Conservation (phyloP, 2,888 invertebrate genomes). For the Caenorhabditis sp. region DNA sequence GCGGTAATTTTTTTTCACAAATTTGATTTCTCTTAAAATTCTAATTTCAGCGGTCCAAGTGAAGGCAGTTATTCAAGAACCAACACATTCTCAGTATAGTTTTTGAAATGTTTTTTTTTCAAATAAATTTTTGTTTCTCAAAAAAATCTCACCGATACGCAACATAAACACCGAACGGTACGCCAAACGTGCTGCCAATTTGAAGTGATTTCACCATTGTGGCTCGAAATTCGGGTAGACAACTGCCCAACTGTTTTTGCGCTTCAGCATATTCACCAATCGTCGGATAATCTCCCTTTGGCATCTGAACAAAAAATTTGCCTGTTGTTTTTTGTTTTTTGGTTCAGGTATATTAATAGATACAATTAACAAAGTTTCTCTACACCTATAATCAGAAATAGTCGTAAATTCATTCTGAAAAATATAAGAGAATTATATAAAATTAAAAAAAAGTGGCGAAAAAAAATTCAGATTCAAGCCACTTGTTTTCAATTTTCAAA, state of each 20-base stretch:
- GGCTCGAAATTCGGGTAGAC: conserved; percentile 52
- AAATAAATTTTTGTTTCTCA: not conserved
- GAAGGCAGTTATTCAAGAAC: too few relatives aligned
- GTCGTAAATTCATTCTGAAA: not conserved
- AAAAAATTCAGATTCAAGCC: not conserved
- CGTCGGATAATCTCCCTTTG: conserved; percentile 47
- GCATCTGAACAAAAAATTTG: conserved; percentile 19
- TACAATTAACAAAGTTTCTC: not conserved
- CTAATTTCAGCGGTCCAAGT: too few relatives aligned
- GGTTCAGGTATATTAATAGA: too few relatives aligned
- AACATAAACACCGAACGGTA: conserved; percentile 58
- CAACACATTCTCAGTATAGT: too few relatives aligned
- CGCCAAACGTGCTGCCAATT: conserved; percentile 48
- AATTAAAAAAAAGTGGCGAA: not conserved
- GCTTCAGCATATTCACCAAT: conserved; percentile 57
- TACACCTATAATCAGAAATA: not conserved
- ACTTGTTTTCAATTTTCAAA: not conserved
- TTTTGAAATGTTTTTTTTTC: too few relatives aligned
- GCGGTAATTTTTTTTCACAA: too few relatives aligned
- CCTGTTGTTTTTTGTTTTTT: not conserved
- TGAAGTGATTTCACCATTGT: conserved; percentile 52
- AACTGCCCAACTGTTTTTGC: conserved; percentile 53
- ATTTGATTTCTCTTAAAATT: too few relatives aligned
- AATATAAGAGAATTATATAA: not conserved
- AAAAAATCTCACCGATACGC: conserved; percentile 40